Base-by-base conservation (phyloP, 2,888 invertebrate genomes). In the Tenthredo notha region DNA sequence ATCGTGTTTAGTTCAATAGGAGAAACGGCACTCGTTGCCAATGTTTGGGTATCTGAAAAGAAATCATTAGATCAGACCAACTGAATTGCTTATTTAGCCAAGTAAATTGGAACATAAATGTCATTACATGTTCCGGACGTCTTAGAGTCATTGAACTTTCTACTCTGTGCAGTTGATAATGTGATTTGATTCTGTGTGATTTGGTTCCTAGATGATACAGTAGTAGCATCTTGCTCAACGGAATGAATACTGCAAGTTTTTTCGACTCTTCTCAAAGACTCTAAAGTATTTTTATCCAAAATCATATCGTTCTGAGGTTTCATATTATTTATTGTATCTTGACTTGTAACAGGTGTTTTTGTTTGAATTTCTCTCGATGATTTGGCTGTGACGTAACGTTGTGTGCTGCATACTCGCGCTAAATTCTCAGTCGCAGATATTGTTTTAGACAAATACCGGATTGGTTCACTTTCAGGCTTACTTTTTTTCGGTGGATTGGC, bases 41-140 rank as follows among this genome's bases (percentile, higher is more conserved):
- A 37, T 2, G 80, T 80, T 80, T 80, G 80, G 10, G 29, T 58
- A 65, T 61, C 80, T 80, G 40, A 2, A 80, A 61, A 58, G 7
- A 61, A 61, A 25, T 80, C 25, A 61, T 25, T 25, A 61, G 9
- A 21, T 61, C 25, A 61, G 1, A 25, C 25, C 25, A 18, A 33
- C 18, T 7, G 18, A 33, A 67, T 67, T 33, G 5, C 29, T 33
- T 33, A 6, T 67, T 67, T 18, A 33, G 67, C 15, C 10, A 67
- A 33, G 10, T 33, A 33, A 67, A 67, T 67, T 33, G 29, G 33
- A 29, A 15, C 5, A 33, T 67, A 67, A 33, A 67, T 67, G 33
- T 67, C 1, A 74, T 74, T 43, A 74, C 72, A 43, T 74, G 72
- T 40, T 74, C n/a, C 70, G 1, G 33, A 70, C n/a, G 72, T 12